Conservation (phyloP, 2,113 vertebrate species). For the Ochotona curzoniae region DNA sequence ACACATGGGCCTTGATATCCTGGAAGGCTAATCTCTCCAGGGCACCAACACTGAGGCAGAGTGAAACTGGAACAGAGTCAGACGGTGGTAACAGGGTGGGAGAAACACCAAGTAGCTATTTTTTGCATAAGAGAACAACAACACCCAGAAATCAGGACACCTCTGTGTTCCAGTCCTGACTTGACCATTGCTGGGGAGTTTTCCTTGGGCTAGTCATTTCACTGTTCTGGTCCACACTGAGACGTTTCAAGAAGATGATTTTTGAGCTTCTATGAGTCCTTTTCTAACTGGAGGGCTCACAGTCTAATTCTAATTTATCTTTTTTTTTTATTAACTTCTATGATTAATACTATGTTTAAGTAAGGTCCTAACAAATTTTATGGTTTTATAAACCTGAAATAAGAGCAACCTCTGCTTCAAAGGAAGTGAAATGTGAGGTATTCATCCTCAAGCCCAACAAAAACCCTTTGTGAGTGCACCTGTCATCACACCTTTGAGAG, state of each 20-base stretch:
- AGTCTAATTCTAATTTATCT: neutral
- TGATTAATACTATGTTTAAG: neutral
- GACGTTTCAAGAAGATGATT: neutral
- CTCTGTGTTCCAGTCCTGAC: neutral
- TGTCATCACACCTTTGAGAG: neutral
- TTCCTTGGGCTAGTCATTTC: neutral
- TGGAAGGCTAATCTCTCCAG: neutral
- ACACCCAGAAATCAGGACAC: neutral
- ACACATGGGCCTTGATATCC: neutral
- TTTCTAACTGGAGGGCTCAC: neutral
- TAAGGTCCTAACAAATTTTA: neutral
- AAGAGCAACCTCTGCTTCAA: neutral
- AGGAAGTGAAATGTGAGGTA: neutral
- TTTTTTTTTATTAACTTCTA: neutral
- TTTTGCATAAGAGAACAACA: neutral
- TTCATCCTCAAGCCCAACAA: neutral
- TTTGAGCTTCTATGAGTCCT: neutral
- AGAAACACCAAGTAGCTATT: neutral
- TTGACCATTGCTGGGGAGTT: neutral
- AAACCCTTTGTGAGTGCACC: slow-evolving; percentile 6
- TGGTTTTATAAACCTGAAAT: neutral
- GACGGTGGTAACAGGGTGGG: neutral
- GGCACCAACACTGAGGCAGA: neutral
- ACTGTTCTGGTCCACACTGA: neutral
- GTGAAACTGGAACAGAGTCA: neutral